phyloP scores from a whole-genome alignment of 2,888 invertebrate genomes.

The Atrina japonica region DNA sequence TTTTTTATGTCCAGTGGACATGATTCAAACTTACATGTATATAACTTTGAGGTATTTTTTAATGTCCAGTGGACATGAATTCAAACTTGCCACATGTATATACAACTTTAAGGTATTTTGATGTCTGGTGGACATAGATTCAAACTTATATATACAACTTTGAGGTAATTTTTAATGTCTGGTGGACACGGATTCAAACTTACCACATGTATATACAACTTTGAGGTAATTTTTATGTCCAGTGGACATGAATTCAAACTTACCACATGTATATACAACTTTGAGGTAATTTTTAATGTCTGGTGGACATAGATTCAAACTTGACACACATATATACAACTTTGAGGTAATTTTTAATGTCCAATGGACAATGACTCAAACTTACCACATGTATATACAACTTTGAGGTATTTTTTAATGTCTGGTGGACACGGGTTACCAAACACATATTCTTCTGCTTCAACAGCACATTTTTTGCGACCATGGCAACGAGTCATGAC shows the following conservation, averaged over 20 bases:
- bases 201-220: neutral
- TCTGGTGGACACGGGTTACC: conserved; percentile 78
- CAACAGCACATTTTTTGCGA: conserved; percentile 76
- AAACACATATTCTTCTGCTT: conserved; percentile 72
- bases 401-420: conserved; percentile 79
- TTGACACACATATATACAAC: conserved; percentile 81
- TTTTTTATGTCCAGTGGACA: too few species aligned
- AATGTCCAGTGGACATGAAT: too few species aligned
- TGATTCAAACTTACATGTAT: neutral
- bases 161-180: too few species aligned
- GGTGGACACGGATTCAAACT: too few species aligned
- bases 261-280: neutral
- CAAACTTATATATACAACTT: conserved; percentile 78
- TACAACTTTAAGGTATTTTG: neutral
- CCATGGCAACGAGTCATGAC: conserved; percentile 89
- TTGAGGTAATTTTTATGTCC: neutral
- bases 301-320: too few species aligned
- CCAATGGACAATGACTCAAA: conserved; percentile 56
- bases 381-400: conserved; percentile 81
- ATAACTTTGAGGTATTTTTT: conserved; percentile 1
- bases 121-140: too few species aligned
- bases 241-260: too few species aligned
- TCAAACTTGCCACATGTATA: neutral
- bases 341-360: conserved; percentile 79
- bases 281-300: neutral